Evolutionary conservation across 2,797 vertebrate genomes (phyloP).

Genomic region (Scarus forsteni): DNA sequence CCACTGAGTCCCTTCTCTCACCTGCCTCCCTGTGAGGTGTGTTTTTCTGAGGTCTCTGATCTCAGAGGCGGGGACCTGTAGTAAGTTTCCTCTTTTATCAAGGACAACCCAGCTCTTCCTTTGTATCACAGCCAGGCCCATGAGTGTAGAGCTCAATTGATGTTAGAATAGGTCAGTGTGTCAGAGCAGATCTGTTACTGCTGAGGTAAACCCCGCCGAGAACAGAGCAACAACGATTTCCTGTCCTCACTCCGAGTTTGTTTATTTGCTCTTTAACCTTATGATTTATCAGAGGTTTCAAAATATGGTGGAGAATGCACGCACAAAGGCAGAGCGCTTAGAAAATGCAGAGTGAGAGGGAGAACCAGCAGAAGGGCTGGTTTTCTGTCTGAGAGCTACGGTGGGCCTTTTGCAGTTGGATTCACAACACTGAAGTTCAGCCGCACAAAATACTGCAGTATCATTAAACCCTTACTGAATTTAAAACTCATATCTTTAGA

Average conservation of each 20-base stretch:
- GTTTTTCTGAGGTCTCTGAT: background rate
- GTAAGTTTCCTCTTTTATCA: background rate
- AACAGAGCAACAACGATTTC: conserved; percentile 24
- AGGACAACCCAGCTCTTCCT: background rate
- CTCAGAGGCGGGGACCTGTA: background rate
- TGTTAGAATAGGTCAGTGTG: conserved; percentile 15
- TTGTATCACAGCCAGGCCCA: background rate
- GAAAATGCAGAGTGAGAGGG: background rate
- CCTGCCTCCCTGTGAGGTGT: background rate
- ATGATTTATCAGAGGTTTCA: conserved; percentile 20
- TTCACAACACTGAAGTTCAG: background rate
- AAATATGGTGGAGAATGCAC: background rate
- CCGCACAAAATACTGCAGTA: background rate
- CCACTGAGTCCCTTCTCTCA: background rate
- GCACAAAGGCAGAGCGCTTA: conserved; percentile 1
- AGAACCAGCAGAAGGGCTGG: conserved; percentile 1
- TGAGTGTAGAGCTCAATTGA: conserved; percentile 4
- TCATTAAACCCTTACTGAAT: no score
- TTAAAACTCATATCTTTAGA: background rate
- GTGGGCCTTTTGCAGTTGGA: background rate
- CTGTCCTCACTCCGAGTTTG: conserved; percentile 21
- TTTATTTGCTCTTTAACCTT: conserved; percentile 25
- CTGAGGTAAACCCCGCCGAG: conserved; percentile 16
- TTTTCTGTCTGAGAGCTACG: background rate
- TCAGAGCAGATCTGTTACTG: conserved; percentile 9